phyloP scores from a whole-genome alignment of 2,113 vertebrate genomes.

The Ailuropoda melanoleuca region DNA sequence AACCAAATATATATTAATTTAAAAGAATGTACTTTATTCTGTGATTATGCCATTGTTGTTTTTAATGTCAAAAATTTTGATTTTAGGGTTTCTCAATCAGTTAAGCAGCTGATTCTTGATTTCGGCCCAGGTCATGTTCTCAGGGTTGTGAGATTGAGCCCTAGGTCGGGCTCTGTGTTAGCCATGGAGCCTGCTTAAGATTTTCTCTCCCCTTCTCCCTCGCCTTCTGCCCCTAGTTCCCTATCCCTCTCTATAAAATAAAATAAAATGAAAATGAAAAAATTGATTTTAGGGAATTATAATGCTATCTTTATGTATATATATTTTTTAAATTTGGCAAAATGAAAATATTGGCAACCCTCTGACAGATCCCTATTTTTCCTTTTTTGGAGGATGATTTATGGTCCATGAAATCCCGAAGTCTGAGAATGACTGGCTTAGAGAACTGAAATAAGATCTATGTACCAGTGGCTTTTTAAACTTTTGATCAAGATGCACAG shows the following conservation, averaged over 20 bases:
- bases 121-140: too few species aligned
- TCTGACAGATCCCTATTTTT: neutral
- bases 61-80: neutral
- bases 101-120: too few species aligned
- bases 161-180: too few species aligned
- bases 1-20: neutral
- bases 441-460: neutral
- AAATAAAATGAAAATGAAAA: neutral
- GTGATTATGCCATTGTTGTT: neutral
- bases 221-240: neutral
- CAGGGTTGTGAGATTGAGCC: too few species aligned
- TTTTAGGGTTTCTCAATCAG: neutral
- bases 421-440: neutral
- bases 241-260: neutral
- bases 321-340: neutral
- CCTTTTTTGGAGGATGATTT: neutral
- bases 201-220: too few species aligned
- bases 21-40: neutral
- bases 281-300: slow-evolving; percentile 3
- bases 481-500: slow-evolving; percentile 26
- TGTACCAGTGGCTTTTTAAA: neutral
- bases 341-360: neutral
- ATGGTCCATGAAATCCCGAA: neutral
- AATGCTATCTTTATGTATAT: neutral
- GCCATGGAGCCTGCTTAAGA: too few species aligned